Percentiles rank a stretch among this genome's conserved stretches.
These are phyloP conservation scores for Ethmia dodecea DNA, from an alignment of 2,888 invertebrate genomes.

Conservation along the genomic window DNA sequence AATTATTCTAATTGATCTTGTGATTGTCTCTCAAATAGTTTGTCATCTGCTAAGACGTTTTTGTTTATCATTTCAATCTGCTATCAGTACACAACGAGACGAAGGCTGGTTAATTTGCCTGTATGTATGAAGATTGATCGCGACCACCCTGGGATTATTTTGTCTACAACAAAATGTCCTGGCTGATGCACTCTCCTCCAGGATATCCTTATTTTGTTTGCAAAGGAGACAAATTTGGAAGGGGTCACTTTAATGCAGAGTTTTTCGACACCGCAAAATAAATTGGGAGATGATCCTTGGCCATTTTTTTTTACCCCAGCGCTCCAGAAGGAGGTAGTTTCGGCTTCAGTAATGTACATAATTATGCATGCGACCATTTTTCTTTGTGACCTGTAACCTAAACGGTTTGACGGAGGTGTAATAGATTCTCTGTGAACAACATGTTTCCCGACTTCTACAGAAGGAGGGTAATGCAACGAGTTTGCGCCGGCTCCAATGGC, in stretches of 20 bases:
- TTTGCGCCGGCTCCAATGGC: too few species aligned
- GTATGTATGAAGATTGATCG: slow-evolving; percentile 68
- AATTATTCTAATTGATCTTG: background rate
- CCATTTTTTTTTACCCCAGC: too few species aligned
- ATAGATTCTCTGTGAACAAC: too few species aligned
- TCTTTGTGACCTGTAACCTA: too few species aligned
- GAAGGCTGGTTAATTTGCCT: slow-evolving; percentile 41
- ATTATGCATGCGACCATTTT: too few species aligned
- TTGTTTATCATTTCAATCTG: slow-evolving; percentile 26
- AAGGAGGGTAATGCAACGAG: too few species aligned
- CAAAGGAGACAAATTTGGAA: slow-evolving; percentile 25
- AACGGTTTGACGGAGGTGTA: too few species aligned
- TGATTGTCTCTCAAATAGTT: background rate
- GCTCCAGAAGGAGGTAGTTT: too few species aligned
- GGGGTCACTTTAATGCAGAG: slow-evolving; percentile 22
- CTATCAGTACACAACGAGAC: slow-evolving; percentile 28
- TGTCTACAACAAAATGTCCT: slow-evolving; percentile 45
- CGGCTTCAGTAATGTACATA: too few species aligned
- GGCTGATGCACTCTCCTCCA: slow-evolving; percentile 36
- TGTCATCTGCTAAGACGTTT: background rate
- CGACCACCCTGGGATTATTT: slow-evolving; percentile 54
- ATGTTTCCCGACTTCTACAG: too few species aligned
- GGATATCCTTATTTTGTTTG: slow-evolving; percentile 50
- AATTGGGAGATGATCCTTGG: too few species aligned
- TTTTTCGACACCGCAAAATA: background rate